phyloP scores from a whole-genome alignment of 2,888 invertebrate species.

The Metopia argyrocephala region DNA sequence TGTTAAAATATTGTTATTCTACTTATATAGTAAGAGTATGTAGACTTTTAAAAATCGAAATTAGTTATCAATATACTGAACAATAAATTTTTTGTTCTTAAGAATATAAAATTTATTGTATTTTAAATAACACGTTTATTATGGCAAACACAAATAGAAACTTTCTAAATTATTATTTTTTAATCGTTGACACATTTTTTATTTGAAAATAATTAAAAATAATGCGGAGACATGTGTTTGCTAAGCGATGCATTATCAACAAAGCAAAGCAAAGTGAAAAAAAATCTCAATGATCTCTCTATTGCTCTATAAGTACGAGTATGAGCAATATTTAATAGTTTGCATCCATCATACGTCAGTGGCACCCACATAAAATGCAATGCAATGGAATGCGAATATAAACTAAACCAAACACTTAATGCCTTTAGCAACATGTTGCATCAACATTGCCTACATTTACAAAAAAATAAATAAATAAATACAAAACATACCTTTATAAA shows the following conservation, averaged over 20 bases:
- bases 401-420: too few species aligned
- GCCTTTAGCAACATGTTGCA: slow-evolving; percentile 59
- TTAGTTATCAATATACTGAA: too few species aligned
- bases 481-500: not conserved
- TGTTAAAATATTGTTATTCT: too few species aligned
- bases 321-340: slow-evolving; percentile 12
- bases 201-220: not conserved
- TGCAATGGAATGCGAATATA: too few species aligned
- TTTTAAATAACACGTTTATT: too few species aligned
- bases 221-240: not conserved
- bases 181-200: not conserved
- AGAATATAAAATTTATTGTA: too few species aligned
- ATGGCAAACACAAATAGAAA: not conserved
- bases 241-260: not conserved
- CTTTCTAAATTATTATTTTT: too few species aligned
- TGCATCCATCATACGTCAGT: slow-evolving; percentile 34
- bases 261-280: not conserved
- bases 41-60: too few species aligned
- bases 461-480: not conserved
- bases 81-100: too few species aligned
- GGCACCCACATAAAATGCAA: slow-evolving; percentile 18
- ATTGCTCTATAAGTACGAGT: not conserved
- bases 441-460: slow-evolving; percentile 18
- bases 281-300: not conserved
- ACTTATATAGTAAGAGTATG: too few species aligned